Conservation (phyloP, 2,113 vertebrate species). For the Heptranchias perlo region DNA sequence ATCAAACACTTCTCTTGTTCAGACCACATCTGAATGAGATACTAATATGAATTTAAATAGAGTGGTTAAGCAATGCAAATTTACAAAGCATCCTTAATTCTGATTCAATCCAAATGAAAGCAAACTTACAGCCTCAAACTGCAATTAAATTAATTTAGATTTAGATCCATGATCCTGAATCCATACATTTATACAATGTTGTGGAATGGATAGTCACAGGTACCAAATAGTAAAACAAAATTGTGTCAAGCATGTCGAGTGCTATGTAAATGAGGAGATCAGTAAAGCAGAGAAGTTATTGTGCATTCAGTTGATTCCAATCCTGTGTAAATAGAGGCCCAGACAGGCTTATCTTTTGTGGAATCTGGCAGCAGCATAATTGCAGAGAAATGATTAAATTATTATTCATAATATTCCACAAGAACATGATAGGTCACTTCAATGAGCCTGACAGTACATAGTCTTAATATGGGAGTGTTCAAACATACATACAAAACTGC, state of each 20-base stretch:
- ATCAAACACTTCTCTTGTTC: neutral
- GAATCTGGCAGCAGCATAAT: neutral
- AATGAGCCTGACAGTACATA: neutral
- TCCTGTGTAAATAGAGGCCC: neutral
- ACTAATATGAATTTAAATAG: neutral
- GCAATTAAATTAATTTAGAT: neutral
- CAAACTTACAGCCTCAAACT: neutral
- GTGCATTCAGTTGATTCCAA: neutral
- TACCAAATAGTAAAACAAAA: neutral
- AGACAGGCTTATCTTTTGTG: neutral
- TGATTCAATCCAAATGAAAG: neutral
- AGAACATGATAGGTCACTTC: neutral
- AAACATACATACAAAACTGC: too few species aligned
- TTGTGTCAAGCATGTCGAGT: neutral
- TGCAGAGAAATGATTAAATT: neutral
- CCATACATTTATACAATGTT: neutral
- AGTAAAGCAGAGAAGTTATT: neutral
- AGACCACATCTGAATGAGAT: neutral
- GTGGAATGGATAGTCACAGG: neutral
- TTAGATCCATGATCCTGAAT: neutral
- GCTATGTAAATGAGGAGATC: neutral
- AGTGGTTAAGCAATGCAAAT: neutral
- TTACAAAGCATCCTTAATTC: neutral
- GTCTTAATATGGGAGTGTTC: neutral
- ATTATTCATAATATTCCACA: neutral